phyloP scores from a whole-genome alignment of 2,797 vertebrate species.

The Enteromius anoplus region DNA sequence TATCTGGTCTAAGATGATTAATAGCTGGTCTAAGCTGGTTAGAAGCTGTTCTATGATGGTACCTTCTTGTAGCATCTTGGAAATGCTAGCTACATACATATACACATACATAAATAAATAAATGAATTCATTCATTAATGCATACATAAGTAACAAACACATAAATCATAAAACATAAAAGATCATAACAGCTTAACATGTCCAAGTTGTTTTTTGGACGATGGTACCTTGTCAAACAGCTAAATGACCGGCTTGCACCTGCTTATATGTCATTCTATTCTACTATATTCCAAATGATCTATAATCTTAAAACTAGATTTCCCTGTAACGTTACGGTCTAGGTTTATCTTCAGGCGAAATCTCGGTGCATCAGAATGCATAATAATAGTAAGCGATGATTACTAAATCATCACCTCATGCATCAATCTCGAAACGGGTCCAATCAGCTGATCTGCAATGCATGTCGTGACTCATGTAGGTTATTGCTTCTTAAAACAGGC shows the following conservation, averaged over 20 bases:
- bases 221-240: background rate
- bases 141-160: background rate
- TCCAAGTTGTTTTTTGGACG: background rate
- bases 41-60: background rate
- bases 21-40: background rate
- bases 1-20: background rate
- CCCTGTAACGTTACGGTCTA: too few relatives aligned
- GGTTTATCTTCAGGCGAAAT: background rate
- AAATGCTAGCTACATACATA: background rate
- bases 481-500: slow-evolving; percentile 22
- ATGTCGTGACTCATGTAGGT: slow-evolving; percentile 27
- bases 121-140: background rate
- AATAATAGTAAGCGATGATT: background rate
- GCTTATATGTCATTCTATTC: background rate
- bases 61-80: background rate
- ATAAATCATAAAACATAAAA: background rate
- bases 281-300: background rate
- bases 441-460: slow-evolving; percentile 25
- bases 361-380: background rate
- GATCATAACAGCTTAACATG: background rate
- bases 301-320: background rate
- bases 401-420: background rate
- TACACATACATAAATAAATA: background rate
- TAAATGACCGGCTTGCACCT: background rate
- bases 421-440: slow-evolving; percentile 1